phyloP scores from a whole-genome alignment of 2,113 vertebrate genomes.

The Scalopus aquaticus region DNA sequence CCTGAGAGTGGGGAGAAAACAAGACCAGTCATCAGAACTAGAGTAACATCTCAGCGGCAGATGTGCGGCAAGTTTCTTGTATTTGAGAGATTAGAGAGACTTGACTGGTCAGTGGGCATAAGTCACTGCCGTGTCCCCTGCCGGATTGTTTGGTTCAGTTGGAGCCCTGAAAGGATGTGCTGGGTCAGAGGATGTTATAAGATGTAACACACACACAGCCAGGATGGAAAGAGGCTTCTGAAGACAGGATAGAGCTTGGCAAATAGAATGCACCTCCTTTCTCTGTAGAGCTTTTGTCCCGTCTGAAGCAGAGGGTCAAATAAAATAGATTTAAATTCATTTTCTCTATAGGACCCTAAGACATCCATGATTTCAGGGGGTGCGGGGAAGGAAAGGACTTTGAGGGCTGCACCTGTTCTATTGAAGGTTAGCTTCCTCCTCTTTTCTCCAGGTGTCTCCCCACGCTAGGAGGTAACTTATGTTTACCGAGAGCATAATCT shows the following conservation, averaged over 20 bases:
- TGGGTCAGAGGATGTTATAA: background rate
- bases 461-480: background rate
- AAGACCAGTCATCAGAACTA: background rate
- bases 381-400: background rate
- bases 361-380: background rate
- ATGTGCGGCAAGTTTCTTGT: background rate
- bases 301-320: background rate
- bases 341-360: background rate
- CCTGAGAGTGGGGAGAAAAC: background rate
- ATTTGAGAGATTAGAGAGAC: background rate
- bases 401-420: fast-evolving
- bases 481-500: background rate
- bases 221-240: background rate
- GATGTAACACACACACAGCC: background rate
- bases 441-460: background rate
- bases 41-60: background rate
- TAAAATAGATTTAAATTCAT: background rate
- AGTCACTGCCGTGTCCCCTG: background rate
- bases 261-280: fast-evolving
- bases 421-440: fast-evolving
- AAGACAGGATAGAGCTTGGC: background rate
- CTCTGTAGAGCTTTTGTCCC: background rate
- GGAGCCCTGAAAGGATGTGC: background rate
- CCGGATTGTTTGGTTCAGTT: background rate
- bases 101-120: background rate